Base-by-base conservation (phyloP, 2,797 vertebrate species). In the Channa striata region DNA sequence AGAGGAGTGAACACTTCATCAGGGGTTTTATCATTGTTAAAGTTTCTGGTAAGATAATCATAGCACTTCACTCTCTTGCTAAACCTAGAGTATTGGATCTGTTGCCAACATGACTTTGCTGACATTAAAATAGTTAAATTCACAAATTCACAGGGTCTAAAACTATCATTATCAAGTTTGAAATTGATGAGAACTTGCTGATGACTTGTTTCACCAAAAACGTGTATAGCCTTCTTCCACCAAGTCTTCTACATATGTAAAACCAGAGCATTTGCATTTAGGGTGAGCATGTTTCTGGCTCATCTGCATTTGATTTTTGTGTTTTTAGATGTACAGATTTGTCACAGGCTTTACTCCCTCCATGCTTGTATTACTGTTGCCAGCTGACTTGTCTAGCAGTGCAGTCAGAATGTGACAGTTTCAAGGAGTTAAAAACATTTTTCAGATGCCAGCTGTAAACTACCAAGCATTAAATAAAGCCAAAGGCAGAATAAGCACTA, bases 361-460 rank as follows among this genome's bases (percentile, higher is more conserved):
- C 25, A 4, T 30, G 25, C 6, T 50, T 44, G 42, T 16, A 64
- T 76, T 37, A 39, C 4, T 30, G 6, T 30, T 74, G 61, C 68
- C 43, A 43, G 10, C 59, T 56, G 59, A 67, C 17, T 67, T 37
- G 48, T 42, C 6, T 17, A 30, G 11, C 49, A 13, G 6, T 53
- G 20, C 42, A 57, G 61, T 40, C 58, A 43, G 52, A 57, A 6
- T 43, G 42, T 57, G 52, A 48, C 46, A n/a, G 48, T 52, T 66
- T 74, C 46, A 46, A 43, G n/a, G 36, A 21, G 25, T 59, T 68
- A 40, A 46, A 66, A 58, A 50, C 44, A 67, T 59, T 59, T 48
- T 62, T 75, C 49, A 54, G 40, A 50, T 79, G 39, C 16, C 23
- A 60, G 70, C 43, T 70, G 33, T 19, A 43, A 40, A 11, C 40